Base-by-base conservation (phyloP, 2,888 invertebrate genomes). In the Eledona agricola region DNA sequence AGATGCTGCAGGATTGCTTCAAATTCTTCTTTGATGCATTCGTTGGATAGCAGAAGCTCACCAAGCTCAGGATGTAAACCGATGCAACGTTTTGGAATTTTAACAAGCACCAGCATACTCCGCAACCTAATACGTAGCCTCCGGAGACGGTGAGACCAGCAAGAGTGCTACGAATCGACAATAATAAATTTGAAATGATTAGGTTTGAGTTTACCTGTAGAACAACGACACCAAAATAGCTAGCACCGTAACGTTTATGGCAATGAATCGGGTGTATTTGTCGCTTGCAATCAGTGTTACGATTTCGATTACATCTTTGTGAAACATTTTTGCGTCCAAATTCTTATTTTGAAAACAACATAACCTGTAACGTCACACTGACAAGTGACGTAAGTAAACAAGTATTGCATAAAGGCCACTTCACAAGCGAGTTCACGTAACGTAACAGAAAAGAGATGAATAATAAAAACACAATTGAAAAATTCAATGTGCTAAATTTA, bases 1-100 rank as follows among this genome's bases (percentile, higher is more conserved):
- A 86, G 32, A 85, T 81, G 59, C 78, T 78, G 72, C 86, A 86
- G n/a, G 70, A 66, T 11, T 58, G 57, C 28, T 55, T 62, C 29
- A 65, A 47, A 12, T 51, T 53, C 43, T 63, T 64, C 25, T 61
- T 67, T 17, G 54, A 29, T 59, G 60, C 29, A 57, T 58, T 25
- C 25, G 37, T 20, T 9, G 62, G 63, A 31, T 63, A 62, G 47
- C 69, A 75, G 35, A 72, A 69, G 32, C 62, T 71, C 3, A 65
- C 63, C 7, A 74, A 42, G 42, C 69, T 63, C 62, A 73, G 69
- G 37, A 76, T 51, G 59, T 69, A 65, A 51, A 67, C 47, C 11
- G 63, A 62, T 16, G 67, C 62, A 55, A 65, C 57, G 51, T 55
- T 60, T 60, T 72, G 63, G 53, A 76, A 78, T 67, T 72, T 75